Evolutionary conservation across 2,888 invertebrate genomes (phyloP).

Genomic region (Apomyelois bistriatella): DNA sequence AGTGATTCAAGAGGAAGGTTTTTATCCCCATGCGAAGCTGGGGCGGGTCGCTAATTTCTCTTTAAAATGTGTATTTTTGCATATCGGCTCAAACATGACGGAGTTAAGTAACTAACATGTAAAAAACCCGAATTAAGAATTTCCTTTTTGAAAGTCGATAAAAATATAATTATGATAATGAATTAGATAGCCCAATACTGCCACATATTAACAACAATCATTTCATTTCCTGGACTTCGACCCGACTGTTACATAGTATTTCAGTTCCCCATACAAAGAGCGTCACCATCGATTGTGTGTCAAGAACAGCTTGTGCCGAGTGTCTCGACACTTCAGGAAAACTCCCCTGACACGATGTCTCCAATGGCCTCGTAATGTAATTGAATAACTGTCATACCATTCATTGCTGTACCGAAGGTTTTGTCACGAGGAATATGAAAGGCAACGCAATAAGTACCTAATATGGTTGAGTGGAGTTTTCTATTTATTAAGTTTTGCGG

Average conservation of each 20-base stretch:
- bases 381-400: constrained; percentile 14
- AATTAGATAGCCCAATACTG: too few relatives aligned
- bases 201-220: too few relatives aligned
- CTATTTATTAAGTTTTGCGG: background rate
- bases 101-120: too few relatives aligned
- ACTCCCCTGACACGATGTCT: constrained; percentile 4
- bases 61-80: too few relatives aligned
- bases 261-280: constrained; percentile 6
- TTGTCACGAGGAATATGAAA: background rate
- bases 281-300: constrained; percentile 11
- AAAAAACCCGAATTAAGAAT: too few relatives aligned
- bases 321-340: constrained; percentile 9
- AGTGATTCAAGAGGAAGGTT: too few relatives aligned
- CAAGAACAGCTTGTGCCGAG: constrained; percentile 5
- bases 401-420: constrained; percentile 4
- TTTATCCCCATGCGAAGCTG: too few relatives aligned
- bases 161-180: too few relatives aligned
- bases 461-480: background rate
- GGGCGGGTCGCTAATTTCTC: too few relatives aligned
- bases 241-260: background rate
- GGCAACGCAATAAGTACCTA: background rate
- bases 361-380: constrained; percentile 12
- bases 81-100: too few relatives aligned
- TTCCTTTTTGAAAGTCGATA: too few relatives aligned
- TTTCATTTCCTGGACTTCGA: too few relatives aligned